Conservation (phyloP, 2,797 vertebrate genomes). For the Enteromius anoplus region DNA sequence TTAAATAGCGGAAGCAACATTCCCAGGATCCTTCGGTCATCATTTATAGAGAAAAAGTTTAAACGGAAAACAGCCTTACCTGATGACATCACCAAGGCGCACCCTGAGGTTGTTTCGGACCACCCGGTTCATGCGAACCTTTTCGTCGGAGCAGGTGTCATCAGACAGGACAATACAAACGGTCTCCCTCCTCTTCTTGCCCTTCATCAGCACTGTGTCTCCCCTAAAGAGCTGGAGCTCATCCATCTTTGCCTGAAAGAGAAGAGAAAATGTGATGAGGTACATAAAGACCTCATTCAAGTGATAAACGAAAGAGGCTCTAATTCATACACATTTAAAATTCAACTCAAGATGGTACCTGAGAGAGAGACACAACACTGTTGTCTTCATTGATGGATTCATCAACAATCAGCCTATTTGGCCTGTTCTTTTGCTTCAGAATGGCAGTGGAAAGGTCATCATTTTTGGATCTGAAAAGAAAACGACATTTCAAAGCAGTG, state of each 20-base stretch:
- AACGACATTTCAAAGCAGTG: slow-evolving; percentile 12
- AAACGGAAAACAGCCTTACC: slow-evolving; percentile 71
- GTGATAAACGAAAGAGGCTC: background rate
- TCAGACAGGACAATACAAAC: slow-evolving; percentile 98
- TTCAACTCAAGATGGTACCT: slow-evolving; percentile 73
- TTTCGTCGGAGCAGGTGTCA: slow-evolving; percentile 97
- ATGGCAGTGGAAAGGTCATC: slow-evolving; percentile 98
- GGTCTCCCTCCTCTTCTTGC: slow-evolving; percentile 96
- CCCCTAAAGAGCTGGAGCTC: slow-evolving; percentile 98
- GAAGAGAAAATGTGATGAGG: background rate
- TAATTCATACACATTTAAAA: background rate
- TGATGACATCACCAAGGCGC: slow-evolving; percentile 95
- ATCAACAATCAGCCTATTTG: slow-evolving; percentile 97
- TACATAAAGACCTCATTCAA: background rate
- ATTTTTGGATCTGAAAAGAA: slow-evolving; percentile 86
- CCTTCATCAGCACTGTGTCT: slow-evolving; percentile 98
- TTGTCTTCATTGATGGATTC: slow-evolving; percentile 99
- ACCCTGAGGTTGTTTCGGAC: slow-evolving; percentile 98
- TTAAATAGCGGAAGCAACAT: background rate
- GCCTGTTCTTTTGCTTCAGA: slow-evolving; percentile 98
- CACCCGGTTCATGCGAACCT: slow-evolving; percentile 99
- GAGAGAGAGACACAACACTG: slow-evolving; percentile 96
- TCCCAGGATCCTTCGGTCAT: background rate
- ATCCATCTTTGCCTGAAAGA: slow-evolving; percentile 92
- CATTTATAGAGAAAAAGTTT: background rate